phyloP scores from a whole-genome alignment of 2,797 vertebrate species.

The Apodemus agrarius region DNA sequence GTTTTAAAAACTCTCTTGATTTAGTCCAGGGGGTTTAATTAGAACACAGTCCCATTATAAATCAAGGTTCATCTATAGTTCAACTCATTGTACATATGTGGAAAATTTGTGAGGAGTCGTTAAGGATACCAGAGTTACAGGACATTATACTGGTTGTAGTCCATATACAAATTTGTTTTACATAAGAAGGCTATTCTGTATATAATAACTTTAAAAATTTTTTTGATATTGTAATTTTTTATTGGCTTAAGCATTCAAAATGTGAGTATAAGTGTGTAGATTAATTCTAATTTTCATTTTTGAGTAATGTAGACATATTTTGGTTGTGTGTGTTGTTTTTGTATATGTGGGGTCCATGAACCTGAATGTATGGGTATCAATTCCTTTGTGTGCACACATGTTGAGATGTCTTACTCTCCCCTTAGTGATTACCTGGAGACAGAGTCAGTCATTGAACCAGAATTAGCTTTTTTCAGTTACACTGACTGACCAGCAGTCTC shows the following conservation, averaged over 20 bases:
- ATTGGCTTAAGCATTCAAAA: constrained; percentile 19
- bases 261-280: not conserved
- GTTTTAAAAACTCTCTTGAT: not conserved
- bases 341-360: not conserved
- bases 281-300: constrained; percentile 37
- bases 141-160: not conserved
- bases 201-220: not conserved
- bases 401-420: not conserved
- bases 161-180: not conserved
- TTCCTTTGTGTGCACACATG: not conserved
- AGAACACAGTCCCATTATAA: not conserved
- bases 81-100: not conserved
- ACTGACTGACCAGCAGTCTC: not conserved
- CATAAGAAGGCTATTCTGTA: not conserved
- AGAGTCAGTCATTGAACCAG: not conserved
- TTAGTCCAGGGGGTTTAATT: not conserved
- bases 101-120: constrained; percentile 38
- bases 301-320: not conserved
- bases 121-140: not conserved
- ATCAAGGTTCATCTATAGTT: not conserved
- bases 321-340: not conserved
- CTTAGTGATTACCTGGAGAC: not conserved
- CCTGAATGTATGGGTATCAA: not conserved
- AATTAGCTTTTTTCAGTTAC: not conserved
- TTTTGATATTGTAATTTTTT: not conserved